A percentile compares a stretch with the other conserved stretches of the same genome.
Evolutionary conservation across 2,113 vertebrate genomes (phyloP).

Genomic region (Uropsilus gracilis): DNA sequence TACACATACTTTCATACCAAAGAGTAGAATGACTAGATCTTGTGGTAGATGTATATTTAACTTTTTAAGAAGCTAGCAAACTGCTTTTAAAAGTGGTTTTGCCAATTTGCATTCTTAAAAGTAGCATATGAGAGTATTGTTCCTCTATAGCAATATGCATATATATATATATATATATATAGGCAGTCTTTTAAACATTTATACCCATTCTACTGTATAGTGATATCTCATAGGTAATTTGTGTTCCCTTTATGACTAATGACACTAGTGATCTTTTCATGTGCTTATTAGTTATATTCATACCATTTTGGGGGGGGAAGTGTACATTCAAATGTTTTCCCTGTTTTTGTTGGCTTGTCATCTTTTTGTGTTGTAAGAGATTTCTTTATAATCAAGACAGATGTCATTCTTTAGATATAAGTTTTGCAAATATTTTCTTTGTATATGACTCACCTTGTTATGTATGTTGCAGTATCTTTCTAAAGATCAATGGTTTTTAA

Average conservation of each 20-base stretch:
- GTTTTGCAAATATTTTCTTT: background rate
- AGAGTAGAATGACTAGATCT: background rate
- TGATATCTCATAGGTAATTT: background rate
- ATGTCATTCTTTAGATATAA: background rate
- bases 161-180: too few species aligned
- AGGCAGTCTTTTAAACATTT: background rate
- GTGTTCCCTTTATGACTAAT: background rate
- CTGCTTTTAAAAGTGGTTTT: background rate
- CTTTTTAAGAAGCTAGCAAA: background rate
- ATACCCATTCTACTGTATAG: background rate
- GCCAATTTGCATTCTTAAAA: background rate
- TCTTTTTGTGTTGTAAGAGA: background rate
- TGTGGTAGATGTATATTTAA: background rate
- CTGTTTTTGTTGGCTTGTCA: background rate
- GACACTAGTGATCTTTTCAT: background rate
- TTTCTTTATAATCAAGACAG: background rate
- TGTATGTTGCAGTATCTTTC: too few species aligned
- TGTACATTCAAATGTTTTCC: background rate
- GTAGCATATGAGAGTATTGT: background rate
- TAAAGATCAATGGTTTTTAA: too few species aligned
- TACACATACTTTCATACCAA: background rate
- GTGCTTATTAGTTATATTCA: background rate
- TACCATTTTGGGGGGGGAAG: background rate
- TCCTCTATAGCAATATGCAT: background rate
- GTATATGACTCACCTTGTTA: too few species aligned